Percentiles rank a stretch among this genome's conserved stretches.
phyloP scores from a whole-genome alignment of 2,888 invertebrate species.

The Aspidiotus destructor region DNA sequence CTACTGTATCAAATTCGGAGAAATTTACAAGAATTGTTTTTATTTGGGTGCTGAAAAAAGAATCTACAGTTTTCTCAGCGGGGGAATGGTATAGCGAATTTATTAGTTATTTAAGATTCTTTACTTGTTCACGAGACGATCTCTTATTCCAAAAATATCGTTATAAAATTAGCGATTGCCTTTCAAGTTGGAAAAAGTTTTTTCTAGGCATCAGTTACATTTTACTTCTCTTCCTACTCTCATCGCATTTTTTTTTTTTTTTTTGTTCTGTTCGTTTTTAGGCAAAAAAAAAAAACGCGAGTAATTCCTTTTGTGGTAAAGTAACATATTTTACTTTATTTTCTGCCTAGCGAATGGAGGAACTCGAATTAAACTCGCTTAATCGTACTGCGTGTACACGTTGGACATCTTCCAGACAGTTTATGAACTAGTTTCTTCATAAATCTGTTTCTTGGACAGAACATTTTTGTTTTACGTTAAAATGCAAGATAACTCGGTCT shows the following conservation, averaged over 20 bases:
- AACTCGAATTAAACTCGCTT: constrained; percentile 29
- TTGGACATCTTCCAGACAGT: constrained; percentile 33
- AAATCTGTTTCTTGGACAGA: constrained; percentile 26
- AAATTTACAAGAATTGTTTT: no score
- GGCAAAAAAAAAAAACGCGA: neutral
- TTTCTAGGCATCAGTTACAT: no score
- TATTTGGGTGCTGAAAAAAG: no score
- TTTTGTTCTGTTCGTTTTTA: constrained; percentile 9
- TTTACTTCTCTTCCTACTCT: no score
- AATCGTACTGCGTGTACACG: constrained; percentile 11
- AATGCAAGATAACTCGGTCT: constrained; percentile 21
- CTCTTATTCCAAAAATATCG: no score
- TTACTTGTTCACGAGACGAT: no score
- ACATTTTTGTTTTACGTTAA: constrained; percentile 29
- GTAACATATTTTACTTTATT: constrained; percentile 26
- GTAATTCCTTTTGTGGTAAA: constrained; percentile 26
- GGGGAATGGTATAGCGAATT: no score
- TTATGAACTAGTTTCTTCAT: constrained; percentile 33
- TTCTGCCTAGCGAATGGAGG: constrained; percentile 22
- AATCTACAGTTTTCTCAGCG: no score
- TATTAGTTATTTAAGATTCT: no score
- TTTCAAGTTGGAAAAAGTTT: no score
- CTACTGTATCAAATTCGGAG: no score
- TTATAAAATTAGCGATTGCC: no score
- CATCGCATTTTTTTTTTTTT: neutral